A percentile compares a stretch with the other conserved stretches of the same genome.
Conservation (phyloP, 2,888 invertebrate genomes). For the Eustalomyia histrio region DNA sequence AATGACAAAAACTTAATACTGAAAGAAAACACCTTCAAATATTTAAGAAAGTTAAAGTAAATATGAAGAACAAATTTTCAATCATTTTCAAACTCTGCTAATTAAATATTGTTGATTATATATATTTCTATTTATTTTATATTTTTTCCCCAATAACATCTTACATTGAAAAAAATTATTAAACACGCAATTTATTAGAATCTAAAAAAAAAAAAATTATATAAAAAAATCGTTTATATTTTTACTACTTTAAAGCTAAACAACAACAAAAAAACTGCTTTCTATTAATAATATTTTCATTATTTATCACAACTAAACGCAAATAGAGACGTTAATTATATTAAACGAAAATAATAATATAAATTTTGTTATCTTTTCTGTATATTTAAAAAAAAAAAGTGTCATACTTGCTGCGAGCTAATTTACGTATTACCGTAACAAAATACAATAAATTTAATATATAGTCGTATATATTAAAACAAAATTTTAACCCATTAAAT, state of each 20-base stretch:
- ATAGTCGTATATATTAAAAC: not conserved
- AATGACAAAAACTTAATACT: not conserved
- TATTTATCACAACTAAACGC: slow-evolving; percentile 56
- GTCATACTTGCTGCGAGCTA: slow-evolving; percentile 50
- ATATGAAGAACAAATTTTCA: not conserved
- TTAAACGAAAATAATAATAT: slow-evolving; percentile 48
- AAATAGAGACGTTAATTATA: slow-evolving; percentile 61
- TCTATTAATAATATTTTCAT: slow-evolving; percentile 40
- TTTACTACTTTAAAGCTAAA: not conserved
- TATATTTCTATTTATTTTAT: not conserved
- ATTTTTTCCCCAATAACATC: not conserved
- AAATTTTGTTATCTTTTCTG: slow-evolving; percentile 51
- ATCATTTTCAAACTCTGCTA: not conserved
- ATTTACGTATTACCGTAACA: slow-evolving; percentile 50
- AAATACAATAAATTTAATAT: slow-evolving; percentile 5
- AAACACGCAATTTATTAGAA: slow-evolving; percentile 7
- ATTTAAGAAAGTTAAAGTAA: slow-evolving; percentile 1
- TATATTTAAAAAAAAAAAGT: slow-evolving; percentile 25
- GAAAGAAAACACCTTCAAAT: not conserved
- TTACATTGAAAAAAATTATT: not conserved
- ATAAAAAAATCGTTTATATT: slow-evolving; percentile 6
- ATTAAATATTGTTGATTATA: not conserved
- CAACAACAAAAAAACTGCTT: not conserved
- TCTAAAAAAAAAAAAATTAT: not conserved
- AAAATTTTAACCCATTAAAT: too few relatives aligned